Conservation (phyloP, 2,797 vertebrate species). For the Ctenochaetus hawaiiensis region DNA sequence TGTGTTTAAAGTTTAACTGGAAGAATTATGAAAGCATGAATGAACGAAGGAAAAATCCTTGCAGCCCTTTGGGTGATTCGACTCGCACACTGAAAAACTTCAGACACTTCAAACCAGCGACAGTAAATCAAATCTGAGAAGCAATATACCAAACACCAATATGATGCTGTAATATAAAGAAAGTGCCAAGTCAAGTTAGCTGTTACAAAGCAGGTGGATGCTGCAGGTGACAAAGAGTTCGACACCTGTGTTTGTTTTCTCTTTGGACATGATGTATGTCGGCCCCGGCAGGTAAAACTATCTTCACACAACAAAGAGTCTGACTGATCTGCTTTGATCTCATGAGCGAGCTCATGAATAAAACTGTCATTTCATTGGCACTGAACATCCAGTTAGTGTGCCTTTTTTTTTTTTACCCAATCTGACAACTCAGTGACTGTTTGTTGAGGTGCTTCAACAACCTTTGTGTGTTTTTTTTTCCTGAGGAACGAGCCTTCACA, state of each 20-base stretch:
- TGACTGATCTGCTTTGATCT: slow-evolving; percentile 32
- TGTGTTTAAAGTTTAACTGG: slow-evolving; percentile 51
- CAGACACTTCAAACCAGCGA: background rate
- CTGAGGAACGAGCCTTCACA: no score
- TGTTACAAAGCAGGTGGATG: slow-evolving; percentile 11
- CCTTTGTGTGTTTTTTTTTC: background rate
- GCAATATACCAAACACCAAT: background rate
- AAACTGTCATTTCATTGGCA: background rate
- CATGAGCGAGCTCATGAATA: slow-evolving; percentile 23
- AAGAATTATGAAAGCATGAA: slow-evolving; percentile 36
- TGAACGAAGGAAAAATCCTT: slow-evolving; percentile 4
- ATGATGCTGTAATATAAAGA: background rate
- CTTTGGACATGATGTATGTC: slow-evolving; percentile 13
- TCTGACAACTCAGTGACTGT: background rate
- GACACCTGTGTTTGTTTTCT: slow-evolving; percentile 7
- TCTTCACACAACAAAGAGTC: slow-evolving; percentile 5
- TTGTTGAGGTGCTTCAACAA: background rate
- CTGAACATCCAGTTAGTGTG: background rate
- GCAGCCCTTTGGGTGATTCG: background rate
- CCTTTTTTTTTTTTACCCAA: background rate
- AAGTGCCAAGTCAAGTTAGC: background rate
- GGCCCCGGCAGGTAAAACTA: background rate
- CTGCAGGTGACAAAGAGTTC: slow-evolving; percentile 21
- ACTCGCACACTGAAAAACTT: slow-evolving; percentile 7
- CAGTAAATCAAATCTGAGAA: background rate